These are phyloP conservation scores for Nylanderia fulva DNA, from an alignment of 1,140 invertebrate species.

Conservation along the genomic window DNA sequence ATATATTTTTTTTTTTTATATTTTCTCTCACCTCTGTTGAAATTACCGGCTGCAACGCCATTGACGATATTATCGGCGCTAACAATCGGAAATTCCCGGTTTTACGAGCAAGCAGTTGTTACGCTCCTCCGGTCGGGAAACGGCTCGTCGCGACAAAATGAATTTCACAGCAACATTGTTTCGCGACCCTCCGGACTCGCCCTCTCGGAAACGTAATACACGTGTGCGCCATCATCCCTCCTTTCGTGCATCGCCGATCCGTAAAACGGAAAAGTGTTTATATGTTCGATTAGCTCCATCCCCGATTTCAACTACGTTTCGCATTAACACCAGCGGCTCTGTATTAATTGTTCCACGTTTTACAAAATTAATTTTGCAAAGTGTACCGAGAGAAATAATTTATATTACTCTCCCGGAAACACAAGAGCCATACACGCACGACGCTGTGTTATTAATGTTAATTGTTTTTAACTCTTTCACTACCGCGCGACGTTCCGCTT, in stretches of 20 bases:
- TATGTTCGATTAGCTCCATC: constrained; percentile 33
- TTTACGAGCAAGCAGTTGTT: constrained; percentile 55
- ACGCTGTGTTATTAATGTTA: constrained; percentile 38
- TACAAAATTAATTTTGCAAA: constrained; percentile 33
- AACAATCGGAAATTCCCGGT: constrained; percentile 65
- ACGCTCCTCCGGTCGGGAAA: constrained; percentile 29
- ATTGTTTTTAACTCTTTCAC: constrained; percentile 25
- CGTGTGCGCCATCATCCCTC: neutral
- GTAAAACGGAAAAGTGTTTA: constrained; percentile 41
- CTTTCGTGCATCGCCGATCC: neutral
- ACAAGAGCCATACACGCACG: neutral
- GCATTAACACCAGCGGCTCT: neutral
- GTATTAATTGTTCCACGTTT: constrained; percentile 25
- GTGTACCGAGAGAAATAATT: constrained; percentile 22
- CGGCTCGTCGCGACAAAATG: constrained; percentile 42
- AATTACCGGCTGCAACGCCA: constrained; percentile 41
- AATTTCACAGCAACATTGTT: constrained; percentile 72
- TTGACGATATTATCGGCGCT: constrained; percentile 56
- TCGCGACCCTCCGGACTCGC: neutral
- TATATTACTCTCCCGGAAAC: neutral
- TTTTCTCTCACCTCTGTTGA: neutral
- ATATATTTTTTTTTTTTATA: neutral
- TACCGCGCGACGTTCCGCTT: neutral
- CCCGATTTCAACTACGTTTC: constrained; percentile 5
- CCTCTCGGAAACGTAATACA: neutral